Conservation (phyloP, 1,140 invertebrate species). For the Euura saliciscinereae region DNA sequence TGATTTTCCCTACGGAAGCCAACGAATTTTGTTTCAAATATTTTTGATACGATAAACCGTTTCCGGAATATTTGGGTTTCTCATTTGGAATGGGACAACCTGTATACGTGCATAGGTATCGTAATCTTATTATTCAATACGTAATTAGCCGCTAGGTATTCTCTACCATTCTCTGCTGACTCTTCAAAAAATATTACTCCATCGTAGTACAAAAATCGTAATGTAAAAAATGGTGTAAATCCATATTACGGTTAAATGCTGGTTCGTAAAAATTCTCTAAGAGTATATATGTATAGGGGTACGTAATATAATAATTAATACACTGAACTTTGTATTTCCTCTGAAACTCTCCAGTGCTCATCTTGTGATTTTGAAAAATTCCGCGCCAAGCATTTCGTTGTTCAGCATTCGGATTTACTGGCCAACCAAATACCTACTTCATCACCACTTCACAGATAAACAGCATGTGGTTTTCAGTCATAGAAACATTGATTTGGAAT, state of each 20-base stretch:
- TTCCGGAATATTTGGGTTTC: too few relatives aligned
- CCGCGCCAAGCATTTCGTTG: neutral
- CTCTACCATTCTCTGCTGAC: slow-evolving; percentile 7
- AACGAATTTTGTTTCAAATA: too few relatives aligned
- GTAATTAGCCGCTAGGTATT: neutral
- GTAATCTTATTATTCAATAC: neutral
- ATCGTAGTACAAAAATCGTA: slow-evolving; percentile 41
- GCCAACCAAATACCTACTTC: neutral
- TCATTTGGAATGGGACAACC: too few relatives aligned
- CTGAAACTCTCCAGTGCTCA: neutral
- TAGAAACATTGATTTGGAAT: neutral
- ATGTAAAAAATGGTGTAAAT: slow-evolving; percentile 48
- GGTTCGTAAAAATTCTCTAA: slow-evolving; percentile 31
- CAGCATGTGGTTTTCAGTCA: neutral
- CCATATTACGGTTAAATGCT: slow-evolving; percentile 34
- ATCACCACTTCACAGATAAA: neutral
- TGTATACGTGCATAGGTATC: neutral
- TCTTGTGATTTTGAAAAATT: neutral
- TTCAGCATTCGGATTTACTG: neutral
- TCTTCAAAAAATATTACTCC: slow-evolving; percentile 12
- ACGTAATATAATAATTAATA: neutral
- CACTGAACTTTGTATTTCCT: slow-evolving; percentile 20
- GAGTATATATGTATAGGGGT: slow-evolving; percentile 12
- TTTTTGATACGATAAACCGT: too few relatives aligned
- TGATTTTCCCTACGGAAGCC: too few relatives aligned